These are phyloP conservation scores for Trogon melanurus DNA, from an alignment of 2,113 vertebrate species.

Conservation along the genomic window DNA sequence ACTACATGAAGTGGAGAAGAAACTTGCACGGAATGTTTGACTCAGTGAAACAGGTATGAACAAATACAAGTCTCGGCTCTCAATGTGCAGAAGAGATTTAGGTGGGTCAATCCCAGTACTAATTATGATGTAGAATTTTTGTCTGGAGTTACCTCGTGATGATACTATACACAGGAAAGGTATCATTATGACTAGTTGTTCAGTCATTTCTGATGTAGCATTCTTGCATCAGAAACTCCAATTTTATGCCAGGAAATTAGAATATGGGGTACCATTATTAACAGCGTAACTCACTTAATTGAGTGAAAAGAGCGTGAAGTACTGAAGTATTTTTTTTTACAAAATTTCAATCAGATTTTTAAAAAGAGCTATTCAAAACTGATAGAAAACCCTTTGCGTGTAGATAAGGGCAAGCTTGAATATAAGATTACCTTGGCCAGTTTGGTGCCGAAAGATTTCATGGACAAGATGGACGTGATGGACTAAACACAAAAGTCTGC, in stretches of 20 bases:
- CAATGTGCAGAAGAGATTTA: not conserved
- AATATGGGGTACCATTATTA: not conserved
- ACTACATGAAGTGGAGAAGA: not conserved
- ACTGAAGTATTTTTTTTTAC: not conserved
- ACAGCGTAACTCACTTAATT: not conserved
- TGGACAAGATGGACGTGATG: not conserved
- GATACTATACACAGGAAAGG: not conserved
- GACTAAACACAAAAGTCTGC: not conserved
- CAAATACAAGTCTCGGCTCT: not conserved
- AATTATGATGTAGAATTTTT: not conserved
- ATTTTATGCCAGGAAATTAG: not conserved
- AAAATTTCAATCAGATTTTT: not conserved
- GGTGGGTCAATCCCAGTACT: not conserved
- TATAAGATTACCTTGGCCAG: not conserved
- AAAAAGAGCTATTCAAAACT: not conserved
- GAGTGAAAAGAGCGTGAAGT: not conserved
- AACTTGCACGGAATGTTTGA: not conserved
- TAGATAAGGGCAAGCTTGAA: not conserved
- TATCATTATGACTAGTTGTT: not conserved
- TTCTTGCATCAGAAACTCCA: not conserved
- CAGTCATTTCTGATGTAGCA: not conserved
- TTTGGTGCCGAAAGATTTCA: not conserved
- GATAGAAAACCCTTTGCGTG: rapidly evolving
- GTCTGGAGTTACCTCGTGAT: not conserved
- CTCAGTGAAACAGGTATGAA: not conserved